Evolutionary conservation across 2,888 invertebrate species (phyloP).

Genomic region (Sarcophaga carnaria): DNA sequence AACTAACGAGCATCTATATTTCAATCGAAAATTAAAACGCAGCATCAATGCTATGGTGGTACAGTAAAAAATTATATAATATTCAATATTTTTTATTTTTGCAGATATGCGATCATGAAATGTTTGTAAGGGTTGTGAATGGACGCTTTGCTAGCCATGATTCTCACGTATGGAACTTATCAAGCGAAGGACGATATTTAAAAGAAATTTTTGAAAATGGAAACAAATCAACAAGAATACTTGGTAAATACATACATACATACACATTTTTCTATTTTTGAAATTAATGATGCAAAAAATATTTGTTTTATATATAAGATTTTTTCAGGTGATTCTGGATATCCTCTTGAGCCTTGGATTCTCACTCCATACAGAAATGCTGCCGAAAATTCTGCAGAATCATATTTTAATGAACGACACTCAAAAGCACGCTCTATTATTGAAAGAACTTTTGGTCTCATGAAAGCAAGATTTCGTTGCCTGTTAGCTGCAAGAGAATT

Average conservation of each 20-base stretch:
- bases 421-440: not conserved
- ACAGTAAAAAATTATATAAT: not conserved
- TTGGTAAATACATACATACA: constrained; percentile 3
- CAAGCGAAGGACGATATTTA: too few relatives aligned
- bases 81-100: not conserved
- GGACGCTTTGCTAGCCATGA: constrained; percentile 5
- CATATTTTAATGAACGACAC: too few relatives aligned
- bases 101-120: constrained; percentile 33
- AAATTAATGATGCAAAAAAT: not conserved
- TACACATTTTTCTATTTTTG: not conserved
- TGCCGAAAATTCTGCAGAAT: not conserved
- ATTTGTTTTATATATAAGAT: not conserved
- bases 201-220: not conserved
- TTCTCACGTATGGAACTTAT: not conserved
- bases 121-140: constrained; percentile 18
- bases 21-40: constrained; percentile 6
- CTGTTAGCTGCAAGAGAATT: not conserved
- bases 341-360: too few relatives aligned
- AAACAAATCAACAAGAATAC: constrained; percentile 7
- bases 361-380: too few relatives aligned
- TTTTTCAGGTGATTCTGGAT: not conserved
- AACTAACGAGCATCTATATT: constrained; percentile 11
- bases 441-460: constrained; percentile 6
- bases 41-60: constrained; percentile 40
- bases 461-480: constrained; percentile 8